Evolutionary conservation across 2,888 invertebrate species (phyloP).

Genomic region (Drosophila affinis): DNA sequence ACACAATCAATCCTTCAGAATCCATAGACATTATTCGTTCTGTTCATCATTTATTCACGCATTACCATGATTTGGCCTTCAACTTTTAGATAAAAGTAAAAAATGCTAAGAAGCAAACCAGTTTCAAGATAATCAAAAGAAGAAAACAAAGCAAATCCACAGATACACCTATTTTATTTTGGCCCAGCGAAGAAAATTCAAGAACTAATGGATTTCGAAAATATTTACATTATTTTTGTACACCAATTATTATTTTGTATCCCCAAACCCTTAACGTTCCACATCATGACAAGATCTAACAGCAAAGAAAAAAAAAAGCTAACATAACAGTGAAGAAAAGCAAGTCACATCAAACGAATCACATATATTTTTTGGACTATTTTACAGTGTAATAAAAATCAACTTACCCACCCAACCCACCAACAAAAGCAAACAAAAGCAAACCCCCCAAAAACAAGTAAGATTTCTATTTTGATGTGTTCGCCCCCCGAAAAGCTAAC

Average conservation of each 20-base stretch:
- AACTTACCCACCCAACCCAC: conserved; percentile 27
- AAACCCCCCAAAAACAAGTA: conserved; percentile 50
- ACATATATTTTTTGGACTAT: conserved; percentile 43
- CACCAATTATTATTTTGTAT: neutral
- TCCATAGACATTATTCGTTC: neutral
- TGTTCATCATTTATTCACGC: neutral
- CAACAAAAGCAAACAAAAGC: conserved; percentile 34
- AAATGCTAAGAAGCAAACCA: neutral
- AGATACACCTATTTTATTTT: neutral
- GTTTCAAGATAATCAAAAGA: neutral
- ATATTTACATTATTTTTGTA: neutral
- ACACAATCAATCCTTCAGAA: neutral
- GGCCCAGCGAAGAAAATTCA: neutral
- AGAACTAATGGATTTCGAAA: neutral
- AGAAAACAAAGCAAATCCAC: neutral
- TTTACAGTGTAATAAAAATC: conserved; percentile 69
- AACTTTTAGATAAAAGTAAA: neutral
- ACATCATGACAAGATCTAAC: neutral
- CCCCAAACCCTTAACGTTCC: neutral
- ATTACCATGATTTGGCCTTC: neutral
- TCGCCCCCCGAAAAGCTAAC: conserved; percentile 43
- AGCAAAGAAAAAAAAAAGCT: neutral
- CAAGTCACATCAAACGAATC: conserved; percentile 12
- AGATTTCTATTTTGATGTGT: conserved; percentile 45
- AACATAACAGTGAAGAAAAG: neutral